Evolutionary conservation across 1,140 invertebrate species (phyloP).

Genomic region (Drosophila micromelanica): DNA sequence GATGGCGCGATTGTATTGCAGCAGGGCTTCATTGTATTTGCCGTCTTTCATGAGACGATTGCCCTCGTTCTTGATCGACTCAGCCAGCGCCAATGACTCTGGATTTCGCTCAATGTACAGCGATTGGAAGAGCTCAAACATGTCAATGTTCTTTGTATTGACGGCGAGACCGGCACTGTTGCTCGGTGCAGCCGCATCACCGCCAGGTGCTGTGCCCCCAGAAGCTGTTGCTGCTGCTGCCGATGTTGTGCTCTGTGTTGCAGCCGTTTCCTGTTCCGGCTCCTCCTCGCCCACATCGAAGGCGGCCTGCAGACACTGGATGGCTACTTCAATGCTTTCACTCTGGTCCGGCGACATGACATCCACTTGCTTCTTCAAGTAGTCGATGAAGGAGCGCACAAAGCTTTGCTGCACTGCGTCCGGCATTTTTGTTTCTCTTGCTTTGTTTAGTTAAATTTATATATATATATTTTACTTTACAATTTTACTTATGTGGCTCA

Average conservation of each 20-base stretch:
- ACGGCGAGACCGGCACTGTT: slow-evolving; percentile 54
- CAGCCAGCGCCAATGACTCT: slow-evolving; percentile 88
- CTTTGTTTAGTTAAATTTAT: neutral
- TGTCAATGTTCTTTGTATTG: slow-evolving; percentile 83
- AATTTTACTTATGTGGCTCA: slow-evolving; percentile 50
- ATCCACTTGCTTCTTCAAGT: slow-evolving; percentile 75
- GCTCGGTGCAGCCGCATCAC: slow-evolving; percentile 41
- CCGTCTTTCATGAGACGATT: slow-evolving; percentile 94
- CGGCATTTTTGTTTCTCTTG: slow-evolving; percentile 52
- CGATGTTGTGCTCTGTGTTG: slow-evolving; percentile 39
- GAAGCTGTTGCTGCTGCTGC: slow-evolving; percentile 12
- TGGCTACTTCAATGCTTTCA: slow-evolving; percentile 91
- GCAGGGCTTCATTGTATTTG: slow-evolving; percentile 91
- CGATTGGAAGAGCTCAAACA: slow-evolving; percentile 85
- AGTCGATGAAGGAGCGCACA: slow-evolving; percentile 76
- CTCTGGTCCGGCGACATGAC: slow-evolving; percentile 87
- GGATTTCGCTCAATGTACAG: slow-evolving; percentile 81
- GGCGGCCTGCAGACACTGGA: slow-evolving; percentile 93
- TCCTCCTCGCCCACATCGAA: slow-evolving; percentile 88
- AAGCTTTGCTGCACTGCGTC: slow-evolving; percentile 79
- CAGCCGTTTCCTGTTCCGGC: slow-evolving; percentile 32
- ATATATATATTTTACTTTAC: slow-evolving; percentile 5
- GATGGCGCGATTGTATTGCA: slow-evolving; percentile 93
- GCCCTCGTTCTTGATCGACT: slow-evolving; percentile 92
- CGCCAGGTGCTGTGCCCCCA: neutral